Conservation (phyloP, 1,140 invertebrate species). For the Mylabris phalerata region DNA sequence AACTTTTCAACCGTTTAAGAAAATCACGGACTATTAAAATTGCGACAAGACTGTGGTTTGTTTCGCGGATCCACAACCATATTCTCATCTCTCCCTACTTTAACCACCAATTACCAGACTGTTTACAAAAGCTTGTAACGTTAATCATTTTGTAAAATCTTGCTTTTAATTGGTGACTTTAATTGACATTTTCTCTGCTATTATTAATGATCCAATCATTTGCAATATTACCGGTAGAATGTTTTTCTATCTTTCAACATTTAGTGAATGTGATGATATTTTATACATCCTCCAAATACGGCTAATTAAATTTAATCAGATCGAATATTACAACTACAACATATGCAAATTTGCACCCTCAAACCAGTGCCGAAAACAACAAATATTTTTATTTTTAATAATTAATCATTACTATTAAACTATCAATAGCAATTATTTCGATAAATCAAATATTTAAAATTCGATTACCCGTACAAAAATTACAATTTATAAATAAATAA, state of each 20-base stretch:
- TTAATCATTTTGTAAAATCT: slow-evolving; percentile 36
- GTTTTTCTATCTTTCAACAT: neutral
- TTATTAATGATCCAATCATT: slow-evolving; percentile 32
- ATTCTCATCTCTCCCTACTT: neutral
- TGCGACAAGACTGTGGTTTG: slow-evolving; percentile 35
- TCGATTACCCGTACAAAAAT: too few species aligned
- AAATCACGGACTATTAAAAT: slow-evolving; percentile 41
- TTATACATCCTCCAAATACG: too few species aligned
- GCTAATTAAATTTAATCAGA: too few species aligned
- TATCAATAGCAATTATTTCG: too few species aligned
- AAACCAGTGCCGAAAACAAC: too few species aligned
- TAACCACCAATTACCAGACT: slow-evolving; percentile 34
- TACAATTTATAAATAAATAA: too few species aligned
- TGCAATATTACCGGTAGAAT: slow-evolving; percentile 1
- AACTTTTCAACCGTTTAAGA: slow-evolving; percentile 43
- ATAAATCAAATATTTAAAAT: too few species aligned
- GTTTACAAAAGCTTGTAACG: slow-evolving; percentile 34
- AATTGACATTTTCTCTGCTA: slow-evolving; percentile 35
- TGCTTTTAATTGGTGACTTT: slow-evolving; percentile 36
- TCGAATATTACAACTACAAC: too few species aligned
- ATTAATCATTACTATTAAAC: too few species aligned
- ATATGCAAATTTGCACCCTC: too few species aligned
- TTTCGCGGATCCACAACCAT: slow-evolving; percentile 24
- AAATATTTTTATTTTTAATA: too few species aligned
- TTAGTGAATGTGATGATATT: too few species aligned